Percentiles rank a stretch among this genome's conserved stretches.
Conservation (phyloP, 2,888 invertebrate species). For the Stenodema calcarata region DNA sequence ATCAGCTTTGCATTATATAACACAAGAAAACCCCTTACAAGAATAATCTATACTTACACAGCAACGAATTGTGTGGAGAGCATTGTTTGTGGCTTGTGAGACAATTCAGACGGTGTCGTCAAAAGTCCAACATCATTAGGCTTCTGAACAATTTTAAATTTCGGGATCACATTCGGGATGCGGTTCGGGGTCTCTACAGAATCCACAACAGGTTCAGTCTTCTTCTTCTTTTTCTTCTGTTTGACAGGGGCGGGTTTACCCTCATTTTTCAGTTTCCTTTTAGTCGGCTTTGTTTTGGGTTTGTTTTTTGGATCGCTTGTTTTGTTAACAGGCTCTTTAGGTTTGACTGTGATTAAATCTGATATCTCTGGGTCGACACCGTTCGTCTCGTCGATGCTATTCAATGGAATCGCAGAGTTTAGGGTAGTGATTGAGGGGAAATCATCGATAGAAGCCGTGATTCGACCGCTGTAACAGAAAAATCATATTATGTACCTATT, state of each 20-base stretch:
- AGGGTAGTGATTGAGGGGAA: neutral
- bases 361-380: neutral
- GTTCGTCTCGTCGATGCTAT: neutral
- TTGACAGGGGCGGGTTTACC: neutral
- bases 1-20: too few species aligned
- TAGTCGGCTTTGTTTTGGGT: neutral
- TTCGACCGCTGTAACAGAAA: neutral
- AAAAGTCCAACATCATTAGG: neutral
- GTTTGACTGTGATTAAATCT: constrained; percentile 11
- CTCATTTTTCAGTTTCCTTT: neutral
- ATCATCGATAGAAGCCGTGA: constrained; percentile 9
- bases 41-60: neutral
- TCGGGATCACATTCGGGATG: neutral
- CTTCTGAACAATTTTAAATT: constrained; percentile 3
- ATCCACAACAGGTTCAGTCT: neutral
- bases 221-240: constrained; percentile 13
- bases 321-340: neutral
- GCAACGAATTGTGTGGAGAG: neutral
- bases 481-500: too few species aligned
- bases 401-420: neutral
- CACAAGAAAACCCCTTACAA: too few species aligned
- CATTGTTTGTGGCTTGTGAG: neutral
- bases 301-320: neutral
- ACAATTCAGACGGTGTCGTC: neutral
- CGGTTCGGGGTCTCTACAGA: neutral